These are phyloP conservation scores for Manis pentadactyla DNA, from an alignment of 2,797 vertebrate genomes.

Conservation along the genomic window DNA sequence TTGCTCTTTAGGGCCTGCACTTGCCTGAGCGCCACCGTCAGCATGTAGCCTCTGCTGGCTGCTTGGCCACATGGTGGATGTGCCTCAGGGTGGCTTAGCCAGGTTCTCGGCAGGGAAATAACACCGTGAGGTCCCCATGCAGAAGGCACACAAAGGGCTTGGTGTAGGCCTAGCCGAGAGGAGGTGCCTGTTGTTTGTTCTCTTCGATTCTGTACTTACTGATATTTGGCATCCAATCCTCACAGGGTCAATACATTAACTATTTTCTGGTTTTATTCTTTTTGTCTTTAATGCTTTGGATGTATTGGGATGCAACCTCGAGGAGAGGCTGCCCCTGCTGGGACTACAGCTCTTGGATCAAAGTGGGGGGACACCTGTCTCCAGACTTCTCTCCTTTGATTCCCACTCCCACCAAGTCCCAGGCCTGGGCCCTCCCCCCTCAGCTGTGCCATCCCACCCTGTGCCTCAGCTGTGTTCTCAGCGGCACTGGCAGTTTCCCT, in stretches of 20 bases:
- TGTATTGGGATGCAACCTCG: too few species aligned
- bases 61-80: neutral
- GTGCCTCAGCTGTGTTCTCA: fast-evolving
- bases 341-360: neutral
- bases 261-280: neutral
- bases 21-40: neutral
- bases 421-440: neutral
- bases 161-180: fast-evolving
- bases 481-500: too few species aligned
- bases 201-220: neutral
- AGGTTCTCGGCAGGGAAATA: neutral
- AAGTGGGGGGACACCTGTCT: neutral
- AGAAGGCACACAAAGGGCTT: neutral
- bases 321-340: neutral
- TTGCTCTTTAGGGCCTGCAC: neutral
- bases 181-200: neutral
- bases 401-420: neutral
- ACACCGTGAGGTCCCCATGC: neutral
- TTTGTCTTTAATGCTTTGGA: neutral
- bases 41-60: neutral
- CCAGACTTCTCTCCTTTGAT: neutral
- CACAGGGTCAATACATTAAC: neutral
- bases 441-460: neutral
- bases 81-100: too few species aligned
- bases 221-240: neutral